Evolutionary conservation across 2,113 vertebrate species (phyloP), one percentile per base, ranked within the genome.

Genomic region (Tamias sibiricus): DNA sequence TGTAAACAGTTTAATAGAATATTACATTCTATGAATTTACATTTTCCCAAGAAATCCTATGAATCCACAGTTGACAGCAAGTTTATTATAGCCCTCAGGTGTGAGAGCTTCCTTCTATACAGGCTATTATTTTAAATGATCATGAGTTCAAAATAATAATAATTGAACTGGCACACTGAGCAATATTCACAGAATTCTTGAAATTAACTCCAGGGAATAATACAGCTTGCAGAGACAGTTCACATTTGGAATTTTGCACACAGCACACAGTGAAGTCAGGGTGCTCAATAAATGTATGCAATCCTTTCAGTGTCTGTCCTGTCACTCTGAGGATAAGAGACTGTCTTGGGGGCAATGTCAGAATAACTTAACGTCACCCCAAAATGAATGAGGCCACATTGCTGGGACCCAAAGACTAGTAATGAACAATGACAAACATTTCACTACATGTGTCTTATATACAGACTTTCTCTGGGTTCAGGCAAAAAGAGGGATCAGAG

Each of bases 301-400:
- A 2, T 80, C 30, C 54, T 82, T 88, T 71, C 74, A 83, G 59
- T 74, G 69, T 69, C 87, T 96, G 1, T 49, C 4, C 35, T 91
- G 49, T 75, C 57, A 85, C 28, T 95, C 17, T 81, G 7, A 88
- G 22, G n/a, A 82, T 90, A 49, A 87, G 52, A 89, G 44, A 20
- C 30, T 80, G 37, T 77, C 87, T 89, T 22, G 16, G 94, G 94
- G 90, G 62, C 52, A 80, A 1, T 94, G 91, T 95, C 88, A 97
- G 77, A 72, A 59, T 44, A 91, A 77, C 32, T 96, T 77, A 91
- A 69, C 14, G 52, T 97, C 76, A 92, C 16, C 71, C 35, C 4
- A 40, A 83, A 96, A 90, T 22, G 44, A 93, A 97, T 16, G 64
- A 90, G 7, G 24, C 28, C 71, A 91, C 69, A 42, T 16, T 74